phyloP scores from a whole-genome alignment of 2,113 vertebrate genomes.

The Cavia porcellus region DNA sequence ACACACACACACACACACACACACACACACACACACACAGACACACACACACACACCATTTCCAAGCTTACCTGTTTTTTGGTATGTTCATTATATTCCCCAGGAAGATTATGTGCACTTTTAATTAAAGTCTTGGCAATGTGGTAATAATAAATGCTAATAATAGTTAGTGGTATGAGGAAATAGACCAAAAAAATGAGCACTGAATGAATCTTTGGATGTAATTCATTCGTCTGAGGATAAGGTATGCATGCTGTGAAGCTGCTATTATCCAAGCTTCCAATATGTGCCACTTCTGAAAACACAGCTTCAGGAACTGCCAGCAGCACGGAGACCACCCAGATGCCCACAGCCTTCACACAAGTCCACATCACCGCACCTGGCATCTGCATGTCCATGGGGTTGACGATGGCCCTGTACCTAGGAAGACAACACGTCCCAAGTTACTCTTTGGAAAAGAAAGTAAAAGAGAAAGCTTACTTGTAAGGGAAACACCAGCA shows the following conservation, averaged over 20 bases:
- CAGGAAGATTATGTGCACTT: slow-evolving; percentile 96
- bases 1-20: background rate
- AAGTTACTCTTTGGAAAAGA: background rate
- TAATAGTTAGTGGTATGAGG: slow-evolving; percentile 94
- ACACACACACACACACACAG: background rate
- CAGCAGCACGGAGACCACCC: slow-evolving; percentile 93
- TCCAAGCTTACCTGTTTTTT: slow-evolving; percentile 93
- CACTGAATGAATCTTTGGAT: slow-evolving; percentile 96
- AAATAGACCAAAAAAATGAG: slow-evolving; percentile 97
- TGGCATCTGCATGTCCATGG: slow-evolving; percentile 97
- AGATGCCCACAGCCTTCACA: slow-evolving; percentile 93
- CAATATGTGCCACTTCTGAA: slow-evolving; percentile 92
- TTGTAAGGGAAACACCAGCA: background rate
- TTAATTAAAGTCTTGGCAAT: slow-evolving; percentile 95
- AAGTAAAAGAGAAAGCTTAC: background rate
- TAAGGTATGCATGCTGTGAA: slow-evolving; percentile 96
- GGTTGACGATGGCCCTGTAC: slow-evolving; percentile 98
- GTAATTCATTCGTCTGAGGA: slow-evolving; percentile 93
- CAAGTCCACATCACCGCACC: slow-evolving; percentile 94
- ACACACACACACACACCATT: background rate
- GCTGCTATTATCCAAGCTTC: slow-evolving; percentile 89
- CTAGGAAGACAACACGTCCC: slow-evolving; percentile 83
- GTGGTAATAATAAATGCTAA: slow-evolving; percentile 96
- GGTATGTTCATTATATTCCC: slow-evolving; percentile 95
- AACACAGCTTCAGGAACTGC: slow-evolving; percentile 96